phyloP scores from a whole-genome alignment of 64 coral and sea anemone species.

The Porites australiensis region DNA sequence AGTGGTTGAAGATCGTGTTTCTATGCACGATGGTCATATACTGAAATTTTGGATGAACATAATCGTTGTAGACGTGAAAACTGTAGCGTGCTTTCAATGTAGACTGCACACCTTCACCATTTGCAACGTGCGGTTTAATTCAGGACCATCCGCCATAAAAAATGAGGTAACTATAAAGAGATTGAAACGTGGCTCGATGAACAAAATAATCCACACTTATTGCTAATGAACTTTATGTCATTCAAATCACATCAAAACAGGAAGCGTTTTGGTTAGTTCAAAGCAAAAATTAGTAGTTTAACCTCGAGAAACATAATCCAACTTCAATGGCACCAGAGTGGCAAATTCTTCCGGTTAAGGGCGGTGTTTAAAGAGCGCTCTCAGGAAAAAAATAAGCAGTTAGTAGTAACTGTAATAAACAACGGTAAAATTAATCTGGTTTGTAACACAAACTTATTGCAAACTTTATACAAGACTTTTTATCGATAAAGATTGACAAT shows the following conservation, averaged over 20 bases:
- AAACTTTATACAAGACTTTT: too few relatives aligned
- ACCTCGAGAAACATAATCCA: slow-evolving; percentile 13
- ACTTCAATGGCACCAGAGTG: background rate
- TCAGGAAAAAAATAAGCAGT: background rate
- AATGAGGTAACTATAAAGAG: too few relatives aligned
- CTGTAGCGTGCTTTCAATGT: too few relatives aligned
- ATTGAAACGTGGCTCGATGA: too few relatives aligned
- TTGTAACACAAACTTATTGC: too few relatives aligned
- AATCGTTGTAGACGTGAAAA: too few relatives aligned
- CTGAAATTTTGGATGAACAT: too few relatives aligned
- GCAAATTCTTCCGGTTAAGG: slow-evolving; percentile 20
- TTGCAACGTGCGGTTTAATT: too few relatives aligned
- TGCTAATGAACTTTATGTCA: background rate
- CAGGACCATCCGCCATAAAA: too few relatives aligned
- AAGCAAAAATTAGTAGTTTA: slow-evolving; percentile 13
- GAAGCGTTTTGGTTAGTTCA: background rate
- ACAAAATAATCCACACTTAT: background rate
- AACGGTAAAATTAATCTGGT: background rate
- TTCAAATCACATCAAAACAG: background rate
- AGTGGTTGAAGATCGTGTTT: slow-evolving; percentile 26
- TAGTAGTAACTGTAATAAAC: background rate
- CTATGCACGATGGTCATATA: background rate
- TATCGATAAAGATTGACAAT: too few relatives aligned
- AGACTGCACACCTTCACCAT: too few relatives aligned
- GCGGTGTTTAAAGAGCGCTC: background rate